Base-by-base conservation (phyloP, 2,797 vertebrate species). In the Sebastes jordani region DNA sequence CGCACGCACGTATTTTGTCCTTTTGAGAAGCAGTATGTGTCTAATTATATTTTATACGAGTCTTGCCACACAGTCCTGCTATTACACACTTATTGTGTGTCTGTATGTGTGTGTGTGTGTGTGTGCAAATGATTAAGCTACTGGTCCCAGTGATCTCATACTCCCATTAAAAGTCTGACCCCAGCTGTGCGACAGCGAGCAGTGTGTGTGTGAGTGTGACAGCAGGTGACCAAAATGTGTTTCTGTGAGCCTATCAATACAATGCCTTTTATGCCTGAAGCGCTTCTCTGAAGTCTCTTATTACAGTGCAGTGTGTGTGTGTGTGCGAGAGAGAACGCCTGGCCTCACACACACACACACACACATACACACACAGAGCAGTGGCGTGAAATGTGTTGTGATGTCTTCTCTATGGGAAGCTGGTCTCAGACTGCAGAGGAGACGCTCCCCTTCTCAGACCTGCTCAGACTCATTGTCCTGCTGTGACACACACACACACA, bases 331-430 rank as follows among this genome's bases (percentile, higher is more conserved):
- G 29, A 25, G 38, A 22, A 46, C 61, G 73, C 61, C 46, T 69
- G 69, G 46, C 55, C 79, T 52, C 72, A 49, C 32, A 67, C 55
- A 23, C 67, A 76, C 71, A 86, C 13, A 67, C 71, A 25, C 25
- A 25, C 67, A 46, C 27, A 71, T 18, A 23, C 70, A 76, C 71
- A 86, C 11, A 67, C 56, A 76, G 42, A 88, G 77, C 69, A 59
- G 77, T 59, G 87, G 90, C 92, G 88, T 95, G 94, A 93, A 95
- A 94, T 94, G 82, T 78, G 92, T 93, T 93, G 86, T 93, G 93
- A 94, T 92, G 87, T 92, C 82, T 90, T 81, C 86, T 84, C 89
- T 90, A 87, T 90, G 86, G 86, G 84, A 91, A 88, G 87, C 88
- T 78, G 86, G 63, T 91, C 84, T 91, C 79, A 84, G 81, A 84